Conservation (phyloP, 2,797 vertebrate species). For the Rhabdomys pumilio region DNA sequence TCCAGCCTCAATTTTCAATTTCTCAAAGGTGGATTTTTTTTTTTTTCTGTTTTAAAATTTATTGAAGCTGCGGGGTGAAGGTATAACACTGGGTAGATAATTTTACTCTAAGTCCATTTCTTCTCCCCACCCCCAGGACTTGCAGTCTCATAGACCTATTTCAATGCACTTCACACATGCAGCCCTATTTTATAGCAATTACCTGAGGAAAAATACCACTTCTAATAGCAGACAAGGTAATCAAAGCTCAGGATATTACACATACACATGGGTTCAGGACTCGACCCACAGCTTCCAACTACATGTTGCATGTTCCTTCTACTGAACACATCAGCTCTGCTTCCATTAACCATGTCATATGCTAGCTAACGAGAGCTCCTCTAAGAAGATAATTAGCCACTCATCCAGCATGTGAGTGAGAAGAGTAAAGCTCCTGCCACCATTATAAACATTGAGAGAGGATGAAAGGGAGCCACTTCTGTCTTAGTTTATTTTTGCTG, state of each 20-base stretch:
- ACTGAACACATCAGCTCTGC: neutral
- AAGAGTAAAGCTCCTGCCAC: neutral
- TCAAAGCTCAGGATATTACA: neutral
- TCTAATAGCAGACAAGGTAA: neutral
- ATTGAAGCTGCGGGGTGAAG: constrained; percentile 79
- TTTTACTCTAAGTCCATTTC: constrained; percentile 61
- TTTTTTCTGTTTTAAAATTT: constrained; percentile 85
- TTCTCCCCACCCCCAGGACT: neutral
- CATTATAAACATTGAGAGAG: neutral
- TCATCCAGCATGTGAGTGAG: neutral
- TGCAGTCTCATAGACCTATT: neutral
- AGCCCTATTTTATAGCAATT: neutral
- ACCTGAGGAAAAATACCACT: neutral
- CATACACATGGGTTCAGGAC: neutral
- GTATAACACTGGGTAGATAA: constrained; percentile 72
- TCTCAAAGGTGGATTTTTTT: constrained; percentile 37
- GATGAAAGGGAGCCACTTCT: neutral
- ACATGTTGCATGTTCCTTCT: neutral
- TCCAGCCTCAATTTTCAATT: neutral
- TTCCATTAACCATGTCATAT: neutral
- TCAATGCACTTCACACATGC: neutral
- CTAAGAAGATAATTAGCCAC: neutral
- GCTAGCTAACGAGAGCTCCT: neutral
- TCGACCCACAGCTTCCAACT: neutral
- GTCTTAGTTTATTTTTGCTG: neutral